Conservation (phyloP, 2,888 invertebrate genomes). For the Acanthosepion pharaonis region DNA sequence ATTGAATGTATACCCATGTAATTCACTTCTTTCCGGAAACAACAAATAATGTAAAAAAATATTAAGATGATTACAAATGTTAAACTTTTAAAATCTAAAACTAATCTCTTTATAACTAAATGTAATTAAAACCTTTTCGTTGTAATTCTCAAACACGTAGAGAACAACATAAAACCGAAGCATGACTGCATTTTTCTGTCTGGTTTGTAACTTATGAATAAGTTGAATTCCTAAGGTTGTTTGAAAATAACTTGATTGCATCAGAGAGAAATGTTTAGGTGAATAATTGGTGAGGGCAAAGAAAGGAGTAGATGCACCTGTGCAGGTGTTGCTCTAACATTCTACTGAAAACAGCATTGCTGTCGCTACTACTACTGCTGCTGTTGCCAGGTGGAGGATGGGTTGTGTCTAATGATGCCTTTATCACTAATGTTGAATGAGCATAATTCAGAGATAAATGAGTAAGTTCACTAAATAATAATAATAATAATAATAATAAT, state of each 20-base stretch:
- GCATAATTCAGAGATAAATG: neutral
- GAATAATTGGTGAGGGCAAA: neutral
- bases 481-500: neutral
- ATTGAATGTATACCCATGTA: too few relatives aligned
- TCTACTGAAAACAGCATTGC: neutral
- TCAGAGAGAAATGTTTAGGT: neutral
- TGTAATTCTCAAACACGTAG: neutral
- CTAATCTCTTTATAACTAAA: neutral
- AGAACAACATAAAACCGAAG: neutral
- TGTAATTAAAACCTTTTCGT: neutral
- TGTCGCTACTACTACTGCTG: neutral
- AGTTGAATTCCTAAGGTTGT: neutral
- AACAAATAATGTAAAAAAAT: neutral
- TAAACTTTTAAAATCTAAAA: neutral
- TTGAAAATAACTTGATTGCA: neutral
- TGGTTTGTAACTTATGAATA: neutral
- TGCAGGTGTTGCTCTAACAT: neutral
- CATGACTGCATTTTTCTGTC: neutral
- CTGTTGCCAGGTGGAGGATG: constrained; percentile 9
- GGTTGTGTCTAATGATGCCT: neutral
- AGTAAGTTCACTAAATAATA: neutral
- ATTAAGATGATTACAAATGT: neutral
- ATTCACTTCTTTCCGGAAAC: too few relatives aligned
- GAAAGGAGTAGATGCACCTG: neutral
- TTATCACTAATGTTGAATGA: neutral